Percentiles rank a stretch among this genome's conserved stretches.
Evolutionary conservation across 2,113 vertebrate genomes (phyloP).

Genomic region (Desmodus rotundus): DNA sequence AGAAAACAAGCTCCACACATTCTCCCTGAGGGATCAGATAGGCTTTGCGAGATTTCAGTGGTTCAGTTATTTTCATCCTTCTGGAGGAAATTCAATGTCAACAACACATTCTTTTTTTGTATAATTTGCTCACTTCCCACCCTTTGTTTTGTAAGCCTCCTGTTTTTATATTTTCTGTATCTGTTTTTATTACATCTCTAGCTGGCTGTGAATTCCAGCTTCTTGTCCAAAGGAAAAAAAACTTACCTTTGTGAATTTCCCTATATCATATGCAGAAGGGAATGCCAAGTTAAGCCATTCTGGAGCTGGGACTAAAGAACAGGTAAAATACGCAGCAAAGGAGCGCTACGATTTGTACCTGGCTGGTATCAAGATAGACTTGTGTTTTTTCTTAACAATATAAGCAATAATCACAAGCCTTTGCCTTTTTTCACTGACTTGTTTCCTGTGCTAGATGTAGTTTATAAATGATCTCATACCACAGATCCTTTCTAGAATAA

Average conservation of each 20-base stretch:
- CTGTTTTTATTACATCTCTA: neutral
- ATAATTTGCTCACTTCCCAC: neutral
- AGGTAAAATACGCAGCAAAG: neutral
- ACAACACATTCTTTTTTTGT: neutral
- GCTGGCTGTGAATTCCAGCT: neutral
- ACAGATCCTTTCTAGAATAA: neutral
- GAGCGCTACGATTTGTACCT: neutral
- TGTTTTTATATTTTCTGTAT: neutral
- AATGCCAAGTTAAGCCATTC: neutral
- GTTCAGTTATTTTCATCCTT: conserved; percentile 19
- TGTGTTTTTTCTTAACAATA: neutral
- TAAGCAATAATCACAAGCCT: neutral
- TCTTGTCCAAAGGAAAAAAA: neutral
- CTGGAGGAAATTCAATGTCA: neutral
- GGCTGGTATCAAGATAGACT: accelerated
- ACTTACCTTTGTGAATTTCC: neutral
- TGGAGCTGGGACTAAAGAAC: neutral
- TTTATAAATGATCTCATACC: neutral
- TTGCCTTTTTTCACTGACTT: neutral
- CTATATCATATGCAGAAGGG: neutral
- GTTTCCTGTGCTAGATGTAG: neutral
- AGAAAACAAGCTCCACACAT: neutral
- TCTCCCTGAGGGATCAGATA: neutral
- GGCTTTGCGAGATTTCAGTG: neutral
- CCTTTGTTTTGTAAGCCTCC: neutral